A percentile compares a stretch with the other conserved stretches of the same genome.
phyloP scores from a whole-genome alignment of 2,113 vertebrate species.

The Trinectes maculatus region DNA sequence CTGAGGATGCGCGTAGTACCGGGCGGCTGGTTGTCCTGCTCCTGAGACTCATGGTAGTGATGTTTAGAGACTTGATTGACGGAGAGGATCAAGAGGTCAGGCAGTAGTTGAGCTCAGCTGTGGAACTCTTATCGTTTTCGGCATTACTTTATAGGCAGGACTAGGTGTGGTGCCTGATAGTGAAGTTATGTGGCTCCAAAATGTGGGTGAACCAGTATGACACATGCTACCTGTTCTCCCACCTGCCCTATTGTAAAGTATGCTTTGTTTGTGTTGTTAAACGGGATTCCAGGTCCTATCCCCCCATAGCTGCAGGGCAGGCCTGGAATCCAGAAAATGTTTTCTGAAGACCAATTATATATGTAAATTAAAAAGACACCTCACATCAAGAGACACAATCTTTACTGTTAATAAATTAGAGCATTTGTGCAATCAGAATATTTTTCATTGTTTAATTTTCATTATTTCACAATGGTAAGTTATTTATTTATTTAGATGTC shows the following conservation, averaged over 20 bases:
- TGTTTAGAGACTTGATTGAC: neutral
- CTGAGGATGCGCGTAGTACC: neutral
- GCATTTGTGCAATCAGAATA: neutral
- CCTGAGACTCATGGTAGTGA: conserved; percentile 64
- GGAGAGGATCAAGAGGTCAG: conserved; percentile 2
- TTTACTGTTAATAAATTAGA: neutral
- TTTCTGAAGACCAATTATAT: no score
- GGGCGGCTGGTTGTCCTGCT: neutral
- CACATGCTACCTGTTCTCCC: conserved; percentile 46
- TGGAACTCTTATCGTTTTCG: conserved; percentile 30
- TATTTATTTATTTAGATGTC: no score
- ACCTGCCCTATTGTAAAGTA: conserved; percentile 27
- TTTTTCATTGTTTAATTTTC: no score
- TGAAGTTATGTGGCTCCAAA: conserved; percentile 38
- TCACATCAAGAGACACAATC: neutral
- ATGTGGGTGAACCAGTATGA: conserved; percentile 71
- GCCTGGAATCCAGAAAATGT: no score
- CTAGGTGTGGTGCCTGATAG: conserved; percentile 52
- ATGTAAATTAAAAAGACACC: neutral
- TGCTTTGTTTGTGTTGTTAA: neutral
- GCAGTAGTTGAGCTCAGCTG: conserved; percentile 6
- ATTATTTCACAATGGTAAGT: no score
- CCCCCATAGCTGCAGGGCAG: no score
- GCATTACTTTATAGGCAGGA: conserved; percentile 56
- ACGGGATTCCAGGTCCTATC: conserved; percentile 21